These are phyloP conservation scores for Sapayoa aenigma DNA, from an alignment of 2,113 vertebrate genomes.

Conservation along the genomic window DNA sequence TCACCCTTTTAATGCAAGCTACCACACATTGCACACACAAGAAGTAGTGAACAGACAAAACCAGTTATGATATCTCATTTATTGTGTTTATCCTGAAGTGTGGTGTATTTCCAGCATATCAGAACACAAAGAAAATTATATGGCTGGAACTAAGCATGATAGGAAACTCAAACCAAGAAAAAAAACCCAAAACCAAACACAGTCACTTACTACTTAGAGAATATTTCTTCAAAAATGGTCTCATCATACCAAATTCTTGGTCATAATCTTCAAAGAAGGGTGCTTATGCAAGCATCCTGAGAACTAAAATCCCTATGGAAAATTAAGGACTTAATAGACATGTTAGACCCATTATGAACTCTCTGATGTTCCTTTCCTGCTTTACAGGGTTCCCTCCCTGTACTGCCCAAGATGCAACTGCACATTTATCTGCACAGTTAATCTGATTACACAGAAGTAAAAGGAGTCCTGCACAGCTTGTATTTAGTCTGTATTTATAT, in stretches of 20 bases:
- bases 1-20: neutral
- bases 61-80: neutral
- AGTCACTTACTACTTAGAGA: neutral
- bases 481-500: neutral
- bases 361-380: neutral
- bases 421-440: neutral
- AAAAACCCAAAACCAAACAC: neutral
- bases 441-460: neutral
- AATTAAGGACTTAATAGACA: neutral
- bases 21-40: neutral
- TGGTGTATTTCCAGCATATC: neutral
- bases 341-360: fast-evolving
- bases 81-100: neutral
- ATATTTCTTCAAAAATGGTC: neutral
- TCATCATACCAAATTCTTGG: neutral
- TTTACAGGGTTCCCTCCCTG: neutral
- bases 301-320: neutral
- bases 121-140: neutral
- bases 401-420: neutral
- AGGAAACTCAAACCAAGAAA: neutral
- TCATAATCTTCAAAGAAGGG: neutral
- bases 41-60: neutral
- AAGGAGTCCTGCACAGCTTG: neutral
- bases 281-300: neutral
- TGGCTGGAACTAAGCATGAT: neutral